phyloP scores from a whole-genome alignment of 2,888 invertebrate species.

The Hanleya hanleyi region DNA sequence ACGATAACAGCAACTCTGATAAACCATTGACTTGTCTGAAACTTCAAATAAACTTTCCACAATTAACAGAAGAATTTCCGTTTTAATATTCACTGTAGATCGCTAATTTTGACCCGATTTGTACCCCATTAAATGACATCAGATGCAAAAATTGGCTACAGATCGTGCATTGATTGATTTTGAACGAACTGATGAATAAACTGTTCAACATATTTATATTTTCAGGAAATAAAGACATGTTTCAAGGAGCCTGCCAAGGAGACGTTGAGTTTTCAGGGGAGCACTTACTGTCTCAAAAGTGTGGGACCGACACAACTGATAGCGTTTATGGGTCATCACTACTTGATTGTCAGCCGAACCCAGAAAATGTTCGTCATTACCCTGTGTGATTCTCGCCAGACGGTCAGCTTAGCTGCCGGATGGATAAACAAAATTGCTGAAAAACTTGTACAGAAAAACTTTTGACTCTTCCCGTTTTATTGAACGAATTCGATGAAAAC shows the following conservation, averaged over 20 bases:
- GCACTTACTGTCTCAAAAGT: neutral
- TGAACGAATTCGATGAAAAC: neutral
- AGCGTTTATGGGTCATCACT: neutral
- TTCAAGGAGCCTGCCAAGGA: neutral
- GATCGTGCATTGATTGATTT: neutral
- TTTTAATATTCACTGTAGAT: too few species aligned
- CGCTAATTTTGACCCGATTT: too few species aligned
- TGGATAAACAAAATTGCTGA: neutral
- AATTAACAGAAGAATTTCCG: too few species aligned
- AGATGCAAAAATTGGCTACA: neutral
- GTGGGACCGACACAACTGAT: neutral
- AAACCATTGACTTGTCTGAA: too few species aligned
- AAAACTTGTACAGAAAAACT: conserved; percentile 2
- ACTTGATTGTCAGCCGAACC: neutral
- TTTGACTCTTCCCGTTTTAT: neutral
- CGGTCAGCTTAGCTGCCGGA: neutral
- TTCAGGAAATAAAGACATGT: neutral
- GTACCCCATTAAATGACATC: too few species aligned
- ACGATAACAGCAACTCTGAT: too few species aligned
- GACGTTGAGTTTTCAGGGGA: neutral
- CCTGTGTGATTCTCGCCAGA: neutral
- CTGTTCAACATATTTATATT: neutral
- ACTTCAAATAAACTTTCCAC: too few species aligned
- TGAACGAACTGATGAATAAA: neutral
- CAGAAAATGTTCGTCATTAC: conserved; percentile 3